These are phyloP conservation scores for Poecilobothrus nobilitatus DNA, from an alignment of 2,888 invertebrate genomes.

Conservation along the genomic window DNA sequence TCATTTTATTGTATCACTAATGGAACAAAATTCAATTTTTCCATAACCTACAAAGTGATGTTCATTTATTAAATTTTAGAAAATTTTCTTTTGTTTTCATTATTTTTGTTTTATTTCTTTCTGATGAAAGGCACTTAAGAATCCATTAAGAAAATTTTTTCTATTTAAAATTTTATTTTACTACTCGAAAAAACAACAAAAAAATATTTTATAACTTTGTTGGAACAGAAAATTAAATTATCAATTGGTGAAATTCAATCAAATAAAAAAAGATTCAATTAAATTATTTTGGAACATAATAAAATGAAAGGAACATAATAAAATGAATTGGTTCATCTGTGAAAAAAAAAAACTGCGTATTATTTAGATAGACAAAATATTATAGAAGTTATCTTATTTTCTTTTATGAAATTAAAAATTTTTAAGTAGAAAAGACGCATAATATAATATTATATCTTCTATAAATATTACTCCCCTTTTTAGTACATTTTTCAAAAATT, in stretches of 20 bases:
- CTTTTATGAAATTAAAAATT: too few relatives aligned
- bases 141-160: not conserved
- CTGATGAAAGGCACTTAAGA: constrained; percentile 1
- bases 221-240: not conserved
- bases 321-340: not conserved
- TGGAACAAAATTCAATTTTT: not conserved
- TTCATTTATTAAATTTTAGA: not conserved
- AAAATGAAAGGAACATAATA: not conserved
- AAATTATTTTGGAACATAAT: not conserved
- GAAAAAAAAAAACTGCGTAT: not conserved
- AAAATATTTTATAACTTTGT: not conserved
- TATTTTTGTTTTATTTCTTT: too few relatives aligned
- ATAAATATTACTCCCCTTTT: too few relatives aligned
- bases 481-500: too few relatives aligned
- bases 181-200: too few relatives aligned
- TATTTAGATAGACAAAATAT: too few relatives aligned
- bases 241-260: not conserved
- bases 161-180: too few relatives aligned
- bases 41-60: not conserved
- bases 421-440: too few relatives aligned
- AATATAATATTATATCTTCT: too few relatives aligned
- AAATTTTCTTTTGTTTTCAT: not conserved
- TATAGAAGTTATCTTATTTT: too few relatives aligned
- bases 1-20: too few relatives aligned
- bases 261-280: not conserved